Base-by-base conservation (phyloP, 1,140 invertebrate genomes). In the Listronotus oregonensis region DNA sequence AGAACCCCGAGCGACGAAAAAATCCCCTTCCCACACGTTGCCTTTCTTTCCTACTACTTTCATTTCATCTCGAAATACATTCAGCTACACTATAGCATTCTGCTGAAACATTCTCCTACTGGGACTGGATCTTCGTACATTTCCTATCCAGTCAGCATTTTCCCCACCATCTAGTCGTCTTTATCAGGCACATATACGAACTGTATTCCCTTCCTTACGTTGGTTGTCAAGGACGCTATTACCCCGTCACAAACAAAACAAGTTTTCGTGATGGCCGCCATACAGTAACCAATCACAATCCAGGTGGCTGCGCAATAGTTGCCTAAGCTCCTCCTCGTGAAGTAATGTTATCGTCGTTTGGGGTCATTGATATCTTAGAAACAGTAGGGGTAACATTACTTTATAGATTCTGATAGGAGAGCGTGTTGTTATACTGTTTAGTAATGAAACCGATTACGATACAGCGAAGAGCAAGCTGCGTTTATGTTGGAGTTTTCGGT, bases 341-440 rank as follows among this genome's bases (percentile, higher is more conserved):
- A 42, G 11, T 64, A 15, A 51, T 39, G 37, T 14, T 66, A 52
- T 60, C 55, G 37, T 17, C 37, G 39, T 18, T 37, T 31, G 18
- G 21, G 64, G 64, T 66, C 64, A 66, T 66, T 66, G 64, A 66
- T 66, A 66, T 60, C 32, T 47, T 8, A 34, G 44, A 57, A 34
- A 6, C 54, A 31, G 62, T 40, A 64, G 54, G 61, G 54, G 44
- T 11, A 64, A 40, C 62, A 32, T 64, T 34, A 32, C 12, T 21
- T 43, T 11, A 39, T 27, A 43, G 39, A 37, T 42, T 34, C 49
- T 51, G 49, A 51, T 21, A 51, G 49, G 49, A 27, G 44, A 14
- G 49, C 11, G 49, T 15, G 12, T 21, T 15, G 12, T 21, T 51
- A 18, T 10, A 3, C 11, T 31, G 49, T 51, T 51, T n/a, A 51